Evolutionary conservation across 1,140 invertebrate species (phyloP), one percentile per base, ranked within the genome.

Genomic region (Arctopsyche grandis): DNA sequence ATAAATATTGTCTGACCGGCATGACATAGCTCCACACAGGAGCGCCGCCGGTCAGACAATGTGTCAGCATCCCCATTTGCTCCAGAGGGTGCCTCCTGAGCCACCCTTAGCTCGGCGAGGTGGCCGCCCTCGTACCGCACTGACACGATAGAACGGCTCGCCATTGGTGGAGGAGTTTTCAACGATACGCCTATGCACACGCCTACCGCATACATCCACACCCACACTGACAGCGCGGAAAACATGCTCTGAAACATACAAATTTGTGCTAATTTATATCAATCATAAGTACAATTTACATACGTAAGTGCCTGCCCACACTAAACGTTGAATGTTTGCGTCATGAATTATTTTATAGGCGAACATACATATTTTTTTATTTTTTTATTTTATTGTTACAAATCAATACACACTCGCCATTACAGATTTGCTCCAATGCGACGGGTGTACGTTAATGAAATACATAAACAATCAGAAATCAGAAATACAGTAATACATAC

Each of bases 1-100:
- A 38, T 43, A 69, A 75, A 48, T 9, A 14, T 56, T 29, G 10
- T 78, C 81, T 76, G 70, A 75, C 87, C 87, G 9, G 85, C 83
- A 60, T 83, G 79, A 79, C 87, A 88, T 75, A 87, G 84, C 44
- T 86, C 84, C 48, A 83, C 81, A 83, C 86, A 88, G 78, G 86
- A 84, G 76, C 83, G 85, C 16, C 82, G 83, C 82, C 83, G 80
- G 74, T 84, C 83, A 19, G 78, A 77, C 43, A 81, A 69, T 60
- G 84, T 70, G 43, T 70, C 70, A 74, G 21, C 58, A 5, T 5
- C 44, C n/a, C 9, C 0, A 48, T 29, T 16, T 12, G 44, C 38
- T 21, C 29, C 71, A 69, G 75, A 26, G 46, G 38, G 19, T 9
- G 69, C 60, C 69, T 56, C 63, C 60, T 82, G 81, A 3, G 78